Evolutionary conservation across 2,888 invertebrate genomes (phyloP).

Genomic region (Neoascia interrupta): DNA sequence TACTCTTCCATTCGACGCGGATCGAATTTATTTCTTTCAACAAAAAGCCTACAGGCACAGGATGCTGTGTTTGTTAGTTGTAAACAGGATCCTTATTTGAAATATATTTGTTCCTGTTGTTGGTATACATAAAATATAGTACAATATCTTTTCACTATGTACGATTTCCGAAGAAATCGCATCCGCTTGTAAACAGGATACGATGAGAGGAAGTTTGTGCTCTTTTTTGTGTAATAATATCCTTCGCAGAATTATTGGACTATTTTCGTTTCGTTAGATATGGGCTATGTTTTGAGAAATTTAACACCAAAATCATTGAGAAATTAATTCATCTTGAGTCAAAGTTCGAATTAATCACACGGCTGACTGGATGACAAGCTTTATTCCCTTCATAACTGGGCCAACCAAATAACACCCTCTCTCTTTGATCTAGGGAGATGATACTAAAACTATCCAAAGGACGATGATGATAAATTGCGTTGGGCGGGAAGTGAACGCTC

Average conservation of each 20-base stretch:
- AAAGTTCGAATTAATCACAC: constrained; percentile 60
- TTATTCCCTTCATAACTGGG: constrained; percentile 62
- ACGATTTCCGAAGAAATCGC: constrained; percentile 48
- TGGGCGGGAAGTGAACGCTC: constrained; percentile 33
- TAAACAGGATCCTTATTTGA: constrained; percentile 69
- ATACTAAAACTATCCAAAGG: constrained; percentile 45
- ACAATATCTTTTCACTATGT: constrained; percentile 37
- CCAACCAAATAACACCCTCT: constrained; percentile 24
- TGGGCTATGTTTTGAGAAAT: constrained; percentile 17
- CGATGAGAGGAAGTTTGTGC: constrained; percentile 8
- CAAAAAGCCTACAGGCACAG: constrained; percentile 60
- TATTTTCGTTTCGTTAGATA: no score
- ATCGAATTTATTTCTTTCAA: constrained; percentile 61
- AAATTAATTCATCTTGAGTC: constrained; percentile 60
- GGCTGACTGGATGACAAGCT: constrained; percentile 63
- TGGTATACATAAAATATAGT: constrained; percentile 22
- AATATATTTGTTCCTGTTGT: constrained; percentile 62
- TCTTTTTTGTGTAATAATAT: no score
- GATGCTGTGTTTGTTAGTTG: constrained; percentile 58
- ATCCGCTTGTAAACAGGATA: constrained; percentile 63
- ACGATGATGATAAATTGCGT: constrained; percentile 65
- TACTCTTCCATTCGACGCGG: constrained; percentile 54
- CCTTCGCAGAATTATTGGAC: background rate
- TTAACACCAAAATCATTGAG: constrained; percentile 25
- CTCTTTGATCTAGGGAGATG: constrained; percentile 30